A percentile compares a stretch with the other conserved stretches of the same genome.
Evolutionary conservation across 2,797 vertebrate species (phyloP).

Genomic region (Oreortyx pictus): DNA sequence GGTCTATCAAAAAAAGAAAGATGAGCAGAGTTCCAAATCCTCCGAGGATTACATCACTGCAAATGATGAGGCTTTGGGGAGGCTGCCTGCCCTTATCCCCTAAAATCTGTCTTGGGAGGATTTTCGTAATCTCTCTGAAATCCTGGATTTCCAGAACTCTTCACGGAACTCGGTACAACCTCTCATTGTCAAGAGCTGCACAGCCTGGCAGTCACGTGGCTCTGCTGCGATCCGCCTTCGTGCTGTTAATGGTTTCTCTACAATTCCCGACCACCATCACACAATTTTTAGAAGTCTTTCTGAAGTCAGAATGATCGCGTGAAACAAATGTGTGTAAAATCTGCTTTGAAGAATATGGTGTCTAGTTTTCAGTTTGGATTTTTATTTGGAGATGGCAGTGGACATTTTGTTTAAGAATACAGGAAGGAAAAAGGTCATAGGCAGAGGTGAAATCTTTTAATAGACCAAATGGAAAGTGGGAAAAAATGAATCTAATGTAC

Average conservation of each 20-base stretch:
- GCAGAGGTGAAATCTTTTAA: slow-evolving; percentile 1
- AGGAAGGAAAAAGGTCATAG: background rate
- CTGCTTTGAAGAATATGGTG: background rate
- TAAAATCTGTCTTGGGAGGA: slow-evolving; percentile 48
- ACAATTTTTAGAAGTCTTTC: background rate
- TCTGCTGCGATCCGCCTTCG: background rate
- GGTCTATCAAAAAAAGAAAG: background rate
- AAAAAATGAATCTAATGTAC: background rate
- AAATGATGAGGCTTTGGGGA: slow-evolving; percentile 13
- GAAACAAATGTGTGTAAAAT: background rate
- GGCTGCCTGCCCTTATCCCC: slow-evolving; percentile 1
- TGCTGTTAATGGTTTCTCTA: background rate
- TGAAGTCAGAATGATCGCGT: background rate
- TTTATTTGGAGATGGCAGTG: background rate
- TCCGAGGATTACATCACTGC: slow-evolving; percentile 14
- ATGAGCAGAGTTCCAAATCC: slow-evolving; percentile 4
- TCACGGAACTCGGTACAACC: background rate
- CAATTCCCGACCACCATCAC: background rate
- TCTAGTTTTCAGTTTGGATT: background rate
- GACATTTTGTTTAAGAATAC: background rate
- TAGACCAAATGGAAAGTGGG: background rate
- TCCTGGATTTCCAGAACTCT: slow-evolving; percentile 54
- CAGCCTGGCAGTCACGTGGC: background rate
- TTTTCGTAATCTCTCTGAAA: slow-evolving; percentile 61
- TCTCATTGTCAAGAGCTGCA: background rate